Base-by-base conservation (phyloP, 2,797 vertebrate genomes). In the Nasua narica region DNA sequence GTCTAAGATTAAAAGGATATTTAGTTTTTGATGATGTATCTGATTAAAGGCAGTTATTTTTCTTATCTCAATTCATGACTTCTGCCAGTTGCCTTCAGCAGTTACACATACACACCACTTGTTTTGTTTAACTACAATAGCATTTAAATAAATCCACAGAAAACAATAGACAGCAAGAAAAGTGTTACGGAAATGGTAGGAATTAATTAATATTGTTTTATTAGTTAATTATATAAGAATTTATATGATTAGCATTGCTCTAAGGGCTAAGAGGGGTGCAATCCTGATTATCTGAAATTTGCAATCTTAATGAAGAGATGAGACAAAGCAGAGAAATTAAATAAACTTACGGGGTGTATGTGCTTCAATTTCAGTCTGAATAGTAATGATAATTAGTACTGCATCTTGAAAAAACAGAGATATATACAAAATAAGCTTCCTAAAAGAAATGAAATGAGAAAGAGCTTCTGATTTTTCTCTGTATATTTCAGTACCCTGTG, bases 71-170 rank as follows among this genome's bases (percentile, higher is more conserved):
- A 19, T 93, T 96, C 94, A 40, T 88, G 54, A 92, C 15, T 87
- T 32, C 58, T 12, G 0, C n/a, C 27, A n/a, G 10, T 84, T 90
- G 46, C 48, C 40, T 94, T 90, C 60, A 50, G 46, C 10, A 23
- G 54, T 56, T 25, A 25, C 52, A 52, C 29, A 43, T 37, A 56
- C 46, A 56, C 3, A 40, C 25, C 11, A 43, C 46, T 85, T 96
- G 35, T 48, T 93, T 97, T 94, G 43, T 77, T 92, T 89, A 88
- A 85, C 60, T 96, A 16, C 74, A 93, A 65, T 70, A 82, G 32
- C 7, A 82, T 90, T 82, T 93, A 96, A 92, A 84, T 83, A 95
- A 90, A 82, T n/a, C 16, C 62, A 76, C 12, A 95, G 40, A 83
- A 90, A 95, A 82, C 58, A 72, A 78, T 87, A 35, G 15, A 48